phyloP scores from a whole-genome alignment of 2,797 vertebrate species.

The Calcarius lapponicus region DNA sequence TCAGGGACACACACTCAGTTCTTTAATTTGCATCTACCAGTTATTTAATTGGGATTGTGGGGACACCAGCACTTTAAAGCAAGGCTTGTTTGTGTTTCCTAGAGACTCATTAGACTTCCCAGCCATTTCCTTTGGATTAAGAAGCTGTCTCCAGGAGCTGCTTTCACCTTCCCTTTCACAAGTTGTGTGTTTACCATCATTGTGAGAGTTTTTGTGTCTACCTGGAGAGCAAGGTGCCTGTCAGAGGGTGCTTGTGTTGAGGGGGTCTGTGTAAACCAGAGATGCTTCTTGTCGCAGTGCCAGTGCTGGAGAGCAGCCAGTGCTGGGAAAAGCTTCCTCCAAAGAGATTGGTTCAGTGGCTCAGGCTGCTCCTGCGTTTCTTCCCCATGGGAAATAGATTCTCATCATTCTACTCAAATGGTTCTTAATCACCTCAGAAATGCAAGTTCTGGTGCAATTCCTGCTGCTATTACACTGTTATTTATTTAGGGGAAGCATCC shows the following conservation, averaged over 20 bases:
- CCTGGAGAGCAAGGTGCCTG: background rate
- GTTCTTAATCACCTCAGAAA: conserved; percentile 48
- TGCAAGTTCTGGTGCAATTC: background rate
- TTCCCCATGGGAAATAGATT: conserved; percentile 14
- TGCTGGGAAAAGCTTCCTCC: background rate
- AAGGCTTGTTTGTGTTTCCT: background rate
- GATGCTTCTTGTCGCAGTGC: background rate
- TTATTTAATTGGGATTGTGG: background rate
- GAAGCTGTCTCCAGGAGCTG: background rate
- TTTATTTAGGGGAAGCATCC: background rate
- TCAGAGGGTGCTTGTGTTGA: background rate
- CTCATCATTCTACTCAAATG: conserved; percentile 16
- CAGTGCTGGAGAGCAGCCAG: background rate
- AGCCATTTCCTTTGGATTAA: background rate
- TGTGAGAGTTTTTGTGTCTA: background rate
- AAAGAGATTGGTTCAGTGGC: background rate
- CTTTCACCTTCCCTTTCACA: background rate
- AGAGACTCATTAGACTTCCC: background rate
- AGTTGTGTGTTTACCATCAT: background rate
- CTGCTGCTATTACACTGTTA: background rate
- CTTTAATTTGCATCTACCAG: background rate
- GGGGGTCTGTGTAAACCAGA: background rate
- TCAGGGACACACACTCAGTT: background rate
- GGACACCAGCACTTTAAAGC: background rate
- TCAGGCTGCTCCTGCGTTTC: background rate